Evolutionary conservation across 2,797 vertebrate genomes (phyloP).

Genomic region (Phoeniculus purpureus): DNA sequence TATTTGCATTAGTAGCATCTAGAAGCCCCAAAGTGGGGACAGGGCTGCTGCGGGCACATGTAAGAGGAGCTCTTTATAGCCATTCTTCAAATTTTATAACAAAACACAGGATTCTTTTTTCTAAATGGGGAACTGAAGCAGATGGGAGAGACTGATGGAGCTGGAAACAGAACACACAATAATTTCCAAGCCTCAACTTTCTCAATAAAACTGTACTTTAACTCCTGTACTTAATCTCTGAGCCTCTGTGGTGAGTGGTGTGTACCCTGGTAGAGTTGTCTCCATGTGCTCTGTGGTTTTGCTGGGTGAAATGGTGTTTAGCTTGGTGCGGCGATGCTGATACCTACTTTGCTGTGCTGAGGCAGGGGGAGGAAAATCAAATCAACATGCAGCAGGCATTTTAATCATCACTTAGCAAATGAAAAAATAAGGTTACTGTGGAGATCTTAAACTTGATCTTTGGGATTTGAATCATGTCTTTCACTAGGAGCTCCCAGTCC

Average conservation of each 20-base stretch:
- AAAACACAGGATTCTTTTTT: not conserved
- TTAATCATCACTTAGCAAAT: constrained; percentile 22
- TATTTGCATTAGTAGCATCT: constrained; percentile 18
- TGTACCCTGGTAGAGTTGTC: not conserved
- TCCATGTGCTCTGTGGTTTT: not conserved
- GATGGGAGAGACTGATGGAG: constrained; percentile 47
- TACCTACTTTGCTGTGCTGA: not conserved
- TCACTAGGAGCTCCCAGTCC: not conserved
- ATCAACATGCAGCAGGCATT: constrained; percentile 1
- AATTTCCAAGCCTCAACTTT: constrained; percentile 11
- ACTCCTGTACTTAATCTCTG: not conserved
- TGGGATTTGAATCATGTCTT: not conserved
- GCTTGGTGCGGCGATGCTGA: not conserved
- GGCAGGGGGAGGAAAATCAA: not conserved
- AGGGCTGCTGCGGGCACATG: not conserved
- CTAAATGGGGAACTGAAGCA: constrained; percentile 16
- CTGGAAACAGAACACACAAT: constrained; percentile 39
- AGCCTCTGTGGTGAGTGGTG: not conserved
- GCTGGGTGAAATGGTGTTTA: not conserved
- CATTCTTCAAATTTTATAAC: not conserved
- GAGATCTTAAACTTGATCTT: constrained; percentile 19
- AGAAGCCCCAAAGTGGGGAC: not conserved
- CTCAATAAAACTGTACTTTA: not conserved
- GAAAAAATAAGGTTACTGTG: constrained; percentile 9
- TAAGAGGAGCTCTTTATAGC: not conserved